Percentiles rank a stretch among this genome's conserved stretches.
phyloP scores from a whole-genome alignment of 2,888 invertebrate genomes.

The Chelonus formosanus region DNA sequence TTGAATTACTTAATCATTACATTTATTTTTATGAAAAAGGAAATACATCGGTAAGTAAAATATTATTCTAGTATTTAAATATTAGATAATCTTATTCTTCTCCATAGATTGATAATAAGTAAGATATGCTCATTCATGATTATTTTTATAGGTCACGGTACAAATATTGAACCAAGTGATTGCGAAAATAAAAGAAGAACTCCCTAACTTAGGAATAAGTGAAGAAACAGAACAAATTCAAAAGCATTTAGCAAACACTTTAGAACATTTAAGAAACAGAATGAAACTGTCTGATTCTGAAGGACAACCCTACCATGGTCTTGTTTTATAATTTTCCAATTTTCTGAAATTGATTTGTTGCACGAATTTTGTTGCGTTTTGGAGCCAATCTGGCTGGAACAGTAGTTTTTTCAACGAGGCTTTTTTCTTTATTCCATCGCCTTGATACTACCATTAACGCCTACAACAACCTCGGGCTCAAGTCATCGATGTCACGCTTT shows the following conservation, averaged over 20 bases:
- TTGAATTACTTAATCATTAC: constrained; percentile 93
- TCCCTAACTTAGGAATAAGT: constrained; percentile 91
- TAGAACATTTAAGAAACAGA: constrained; percentile 81
- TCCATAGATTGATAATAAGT: background rate
- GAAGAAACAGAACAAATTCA: constrained; percentile 97
- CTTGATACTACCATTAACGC: no score
- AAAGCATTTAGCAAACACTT: constrained; percentile 91
- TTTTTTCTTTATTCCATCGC: no score
- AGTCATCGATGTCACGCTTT: no score
- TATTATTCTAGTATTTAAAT: background rate
- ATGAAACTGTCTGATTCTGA: constrained; percentile 75
- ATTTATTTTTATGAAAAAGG: constrained; percentile 92
- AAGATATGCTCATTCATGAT: constrained; percentile 11
- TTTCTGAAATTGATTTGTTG: background rate
- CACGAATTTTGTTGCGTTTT: no score
- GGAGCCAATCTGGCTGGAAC: no score
- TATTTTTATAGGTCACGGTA: constrained; percentile 70
- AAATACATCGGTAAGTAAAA: constrained; percentile 72
- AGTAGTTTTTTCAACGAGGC: no score
- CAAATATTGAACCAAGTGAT: constrained; percentile 79
- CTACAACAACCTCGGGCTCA: no score
- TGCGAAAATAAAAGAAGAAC: constrained; percentile 89
- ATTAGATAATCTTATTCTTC: background rate
- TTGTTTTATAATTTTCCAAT: constrained; percentile 66
- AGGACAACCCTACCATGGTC: constrained; percentile 72